Evolutionary conservation across 64 coral and sea anemone species (phyloP).

Genomic region (Pocillopora verrucosa): DNA sequence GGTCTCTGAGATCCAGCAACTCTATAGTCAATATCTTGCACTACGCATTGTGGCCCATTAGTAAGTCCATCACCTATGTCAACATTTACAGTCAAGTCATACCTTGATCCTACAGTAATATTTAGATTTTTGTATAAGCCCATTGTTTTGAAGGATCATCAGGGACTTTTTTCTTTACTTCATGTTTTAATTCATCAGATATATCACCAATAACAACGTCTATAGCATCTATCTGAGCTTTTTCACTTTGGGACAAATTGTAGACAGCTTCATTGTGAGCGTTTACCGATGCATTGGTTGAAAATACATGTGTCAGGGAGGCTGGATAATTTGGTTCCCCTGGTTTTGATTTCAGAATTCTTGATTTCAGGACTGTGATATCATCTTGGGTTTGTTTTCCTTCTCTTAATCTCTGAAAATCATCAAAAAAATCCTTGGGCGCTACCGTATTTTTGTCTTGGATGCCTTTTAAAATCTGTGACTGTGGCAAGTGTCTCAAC

Average conservation of each 20-base stretch:
- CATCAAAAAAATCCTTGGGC: no score
- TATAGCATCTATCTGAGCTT: slow-evolving; percentile 18
- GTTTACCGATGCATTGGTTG: slow-evolving; percentile 30
- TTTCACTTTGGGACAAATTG: slow-evolving; percentile 7
- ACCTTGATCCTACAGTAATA: slow-evolving; percentile 1
- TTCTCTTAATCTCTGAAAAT: not conserved
- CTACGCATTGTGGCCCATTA: slow-evolving; percentile 40
- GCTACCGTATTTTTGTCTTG: no score
- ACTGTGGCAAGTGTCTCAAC: no score
- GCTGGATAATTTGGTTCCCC: not conserved
- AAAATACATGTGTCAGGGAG: slow-evolving; percentile 31
- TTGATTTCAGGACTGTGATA: not conserved
- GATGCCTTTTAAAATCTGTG: no score
- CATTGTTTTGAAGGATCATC: slow-evolving; percentile 36
- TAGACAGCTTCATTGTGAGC: slow-evolving; percentile 1
- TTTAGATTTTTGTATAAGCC: not conserved
- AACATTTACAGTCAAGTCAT: slow-evolving; percentile 49
- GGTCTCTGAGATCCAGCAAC: slow-evolving; percentile 21
- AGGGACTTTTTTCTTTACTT: slow-evolving; percentile 32
- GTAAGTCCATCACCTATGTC: slow-evolving; percentile 34
- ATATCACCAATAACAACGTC: slow-evolving; percentile 46
- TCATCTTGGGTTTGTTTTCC: slow-evolving; percentile 32
- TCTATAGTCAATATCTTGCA: slow-evolving; percentile 34
- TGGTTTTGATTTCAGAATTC: not conserved
- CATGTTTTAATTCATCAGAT: slow-evolving; percentile 2